Conservation (phyloP, 1,140 invertebrate genomes). For the Eriosoma lanigerum region DNA sequence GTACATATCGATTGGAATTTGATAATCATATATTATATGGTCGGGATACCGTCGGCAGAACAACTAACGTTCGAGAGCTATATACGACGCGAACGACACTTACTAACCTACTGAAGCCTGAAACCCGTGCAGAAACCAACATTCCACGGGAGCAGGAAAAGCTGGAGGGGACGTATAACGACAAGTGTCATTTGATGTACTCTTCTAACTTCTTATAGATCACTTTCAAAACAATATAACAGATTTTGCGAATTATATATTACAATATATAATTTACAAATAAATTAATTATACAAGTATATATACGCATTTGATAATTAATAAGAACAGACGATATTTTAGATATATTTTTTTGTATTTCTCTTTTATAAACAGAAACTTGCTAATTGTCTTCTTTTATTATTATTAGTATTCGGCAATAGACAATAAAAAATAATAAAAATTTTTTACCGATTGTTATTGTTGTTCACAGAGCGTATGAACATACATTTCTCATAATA, state of each 20-base stretch:
- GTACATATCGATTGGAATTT: neutral
- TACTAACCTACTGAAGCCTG: conserved; percentile 51
- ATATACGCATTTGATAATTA: neutral
- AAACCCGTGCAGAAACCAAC: conserved; percentile 46
- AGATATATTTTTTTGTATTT: neutral
- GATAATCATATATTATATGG: neutral
- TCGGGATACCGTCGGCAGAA: neutral
- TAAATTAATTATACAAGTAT: neutral
- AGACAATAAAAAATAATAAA: neutral
- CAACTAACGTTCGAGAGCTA: neutral
- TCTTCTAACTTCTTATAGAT: conserved; percentile 8
- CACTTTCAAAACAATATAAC: conserved; percentile 28
- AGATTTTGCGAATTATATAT: neutral
- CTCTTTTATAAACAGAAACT: neutral
- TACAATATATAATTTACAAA: neutral
- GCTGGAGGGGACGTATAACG: conserved; percentile 34
- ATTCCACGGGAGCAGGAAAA: conserved; percentile 4
- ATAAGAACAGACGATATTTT: neutral
- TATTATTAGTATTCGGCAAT: too few relatives aligned
- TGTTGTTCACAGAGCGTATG: neutral
- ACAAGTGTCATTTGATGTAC: neutral
- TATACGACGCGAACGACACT: conserved; percentile 33
- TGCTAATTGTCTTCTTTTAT: neutral
- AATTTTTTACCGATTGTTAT: neutral
- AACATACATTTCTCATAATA: neutral